These are phyloP conservation scores for Chelmon rostratus DNA, from an alignment of 2,797 vertebrate species.

Conservation along the genomic window DNA sequence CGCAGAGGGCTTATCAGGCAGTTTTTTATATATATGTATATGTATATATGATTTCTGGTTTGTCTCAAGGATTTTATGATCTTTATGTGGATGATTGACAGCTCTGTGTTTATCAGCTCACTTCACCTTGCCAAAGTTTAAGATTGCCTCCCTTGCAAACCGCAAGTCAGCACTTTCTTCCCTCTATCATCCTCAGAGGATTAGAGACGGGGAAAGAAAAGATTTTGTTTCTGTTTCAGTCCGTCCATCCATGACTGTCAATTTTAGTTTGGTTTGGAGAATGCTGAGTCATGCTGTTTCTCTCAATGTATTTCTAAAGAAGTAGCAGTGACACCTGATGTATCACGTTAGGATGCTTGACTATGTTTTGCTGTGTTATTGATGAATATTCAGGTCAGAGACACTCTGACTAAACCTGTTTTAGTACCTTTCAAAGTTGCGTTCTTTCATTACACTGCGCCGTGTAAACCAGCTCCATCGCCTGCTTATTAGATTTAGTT, in stretches of 20 bases:
- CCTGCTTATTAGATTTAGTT: slow-evolving; percentile 65
- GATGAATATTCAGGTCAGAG: slow-evolving; percentile 61
- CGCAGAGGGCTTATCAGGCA: slow-evolving; percentile 20
- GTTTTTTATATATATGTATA: not conserved
- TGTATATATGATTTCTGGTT: slow-evolving; percentile 6
- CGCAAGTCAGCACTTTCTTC: slow-evolving; percentile 47
- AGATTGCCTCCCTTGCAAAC: slow-evolving; percentile 31
- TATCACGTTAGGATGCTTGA: slow-evolving; percentile 37
- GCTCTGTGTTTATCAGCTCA: slow-evolving; percentile 25
- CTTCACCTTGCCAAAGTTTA: slow-evolving; percentile 54
- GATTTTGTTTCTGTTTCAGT: slow-evolving; percentile 44
- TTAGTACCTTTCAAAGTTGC: slow-evolving; percentile 60
- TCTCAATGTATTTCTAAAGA: slow-evolving; percentile 6
- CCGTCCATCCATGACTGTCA: slow-evolving; percentile 38
- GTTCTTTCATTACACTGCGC: slow-evolving; percentile 61
- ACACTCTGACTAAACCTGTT: slow-evolving; percentile 49
- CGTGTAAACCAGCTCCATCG: slow-evolving; percentile 62
- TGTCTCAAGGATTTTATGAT: slow-evolving; percentile 5
- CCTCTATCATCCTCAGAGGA: slow-evolving; percentile 22
- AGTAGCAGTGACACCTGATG: slow-evolving; percentile 28
- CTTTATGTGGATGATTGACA: slow-evolving; percentile 43
- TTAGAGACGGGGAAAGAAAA: slow-evolving; percentile 49
- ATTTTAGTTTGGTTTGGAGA: slow-evolving; percentile 19
- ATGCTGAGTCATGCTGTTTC: slow-evolving; percentile 36
- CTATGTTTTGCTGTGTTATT: slow-evolving; percentile 28